Evolutionary conservation across 92 coral and sea anemone genomes (phyloP).

Genomic region (Zoanthus sociatus): DNA sequence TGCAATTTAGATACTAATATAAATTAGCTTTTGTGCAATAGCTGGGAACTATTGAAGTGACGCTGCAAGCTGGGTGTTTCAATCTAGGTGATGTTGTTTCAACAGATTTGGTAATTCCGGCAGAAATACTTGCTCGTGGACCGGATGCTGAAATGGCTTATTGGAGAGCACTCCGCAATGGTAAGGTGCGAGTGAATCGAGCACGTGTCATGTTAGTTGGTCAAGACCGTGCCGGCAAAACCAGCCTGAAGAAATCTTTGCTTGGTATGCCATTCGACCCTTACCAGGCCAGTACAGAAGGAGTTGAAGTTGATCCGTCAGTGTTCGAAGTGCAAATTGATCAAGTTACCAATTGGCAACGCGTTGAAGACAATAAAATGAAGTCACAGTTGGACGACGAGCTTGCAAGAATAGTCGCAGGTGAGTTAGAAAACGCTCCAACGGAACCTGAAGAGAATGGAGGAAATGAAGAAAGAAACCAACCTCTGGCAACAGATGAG

Average conservation of each 20-base stretch:
- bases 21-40: too few species aligned
- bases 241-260: slow-evolving; percentile 90
- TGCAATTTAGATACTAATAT: too few species aligned
- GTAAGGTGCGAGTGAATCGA: slow-evolving; percentile 81
- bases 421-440: slow-evolving; percentile 52
- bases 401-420: slow-evolving; percentile 79
- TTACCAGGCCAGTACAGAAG: slow-evolving; percentile 76
- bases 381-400: slow-evolving; percentile 79
- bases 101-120: slow-evolving; percentile 57
- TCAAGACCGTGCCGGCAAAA: slow-evolving; percentile 96
- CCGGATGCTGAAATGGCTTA: slow-evolving; percentile 80
- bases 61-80: not conserved
- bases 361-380: slow-evolving; percentile 59
- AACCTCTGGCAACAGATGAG: slow-evolving; percentile 11
- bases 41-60: not conserved
- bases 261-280: slow-evolving; percentile 82
- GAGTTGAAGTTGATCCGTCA: slow-evolving; percentile 86
- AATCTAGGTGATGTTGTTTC: not conserved
- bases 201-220: slow-evolving; percentile 91
- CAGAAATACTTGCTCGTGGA: slow-evolving; percentile 83
- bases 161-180: slow-evolving; percentile 73
- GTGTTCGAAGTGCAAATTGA: slow-evolving; percentile 76
- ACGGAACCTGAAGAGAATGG: slow-evolving; percentile 38
- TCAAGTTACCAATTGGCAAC: slow-evolving; percentile 81
- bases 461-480: slow-evolving; percentile 18